Evolutionary conservation across 2,113 vertebrate species (phyloP), one percentile per base, ranked within the genome.

Genomic region (Coracopsis vasa): DNA sequence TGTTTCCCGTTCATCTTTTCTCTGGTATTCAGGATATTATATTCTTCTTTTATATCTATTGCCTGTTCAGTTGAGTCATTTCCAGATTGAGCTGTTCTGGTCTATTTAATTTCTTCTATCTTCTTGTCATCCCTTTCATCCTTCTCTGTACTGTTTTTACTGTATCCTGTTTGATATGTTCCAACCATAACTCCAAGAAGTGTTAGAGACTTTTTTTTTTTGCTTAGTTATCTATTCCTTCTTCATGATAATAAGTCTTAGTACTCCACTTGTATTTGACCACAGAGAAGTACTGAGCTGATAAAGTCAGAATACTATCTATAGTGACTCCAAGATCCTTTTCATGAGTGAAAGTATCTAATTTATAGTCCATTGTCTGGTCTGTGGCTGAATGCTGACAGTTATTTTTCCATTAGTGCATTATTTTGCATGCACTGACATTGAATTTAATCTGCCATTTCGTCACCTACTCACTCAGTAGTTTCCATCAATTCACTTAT

Each of bases 111-210:
- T 78, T 94, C 86, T 92, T 91, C 74, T 87, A 88, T 90, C 78
- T 90, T 54, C 64, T 92, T 95, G 60, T 95, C 65, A 86, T 64
- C 29, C 77, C 70, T 95, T 97, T 89, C 86, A 97, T 97, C 96
- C 69, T 91, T 67, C 69, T 64, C 60, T 89, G 73, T 81, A 56
- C 61, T 79, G 39, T 62, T 95, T 94, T 94, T 94, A 81, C 65
- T 81, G 17, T 89, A 84, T 92, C 65, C 72, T 86, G 83, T 86
- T 94, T 94, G 67, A 74, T 91, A 88, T n/a, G 35, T 39, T 78
- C 45, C 29, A 84, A 45, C 25, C 20, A 41, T 39, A 71, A 39
- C 18, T 86, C 41, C 72, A 81, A 92, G 53, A 69, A 77, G 3
- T 2, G 44, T 28, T 71, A 54, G 77, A 50, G n/a, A 16, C 29